Conservation (phyloP, 2,113 vertebrate species). For the Myotis yumanensis region DNA sequence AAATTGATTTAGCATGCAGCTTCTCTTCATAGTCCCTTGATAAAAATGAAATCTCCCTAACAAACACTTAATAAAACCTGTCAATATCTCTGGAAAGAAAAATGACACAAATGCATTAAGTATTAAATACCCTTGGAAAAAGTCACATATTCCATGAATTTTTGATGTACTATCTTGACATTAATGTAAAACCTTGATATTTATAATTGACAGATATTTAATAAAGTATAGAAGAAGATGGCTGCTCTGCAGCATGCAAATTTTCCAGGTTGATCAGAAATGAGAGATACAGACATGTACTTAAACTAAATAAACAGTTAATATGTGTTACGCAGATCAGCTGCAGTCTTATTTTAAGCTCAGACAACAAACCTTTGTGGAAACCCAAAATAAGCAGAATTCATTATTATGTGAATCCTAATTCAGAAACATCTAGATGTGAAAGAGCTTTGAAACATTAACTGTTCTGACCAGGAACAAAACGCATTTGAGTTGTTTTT, state of each 20-base stretch:
- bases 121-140: conserved; percentile 91
- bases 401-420: conserved; percentile 61
- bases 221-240: conserved; percentile 87
- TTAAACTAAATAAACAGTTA: conserved; percentile 82
- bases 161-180: conserved; percentile 93
- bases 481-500: not conserved
- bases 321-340: conserved; percentile 54
- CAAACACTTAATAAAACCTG: conserved; percentile 92
- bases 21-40: conserved; percentile 87
- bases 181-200: conserved; percentile 92
- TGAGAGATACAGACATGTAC: conserved; percentile 73
- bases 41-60: conserved; percentile 89
- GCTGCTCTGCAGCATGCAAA: conserved; percentile 83
- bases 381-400: conserved; percentile 73
- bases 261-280: conserved; percentile 80
- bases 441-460: conserved; percentile 68
- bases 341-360: conserved; percentile 76
- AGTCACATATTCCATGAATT: conserved; percentile 91
- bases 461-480: conserved; percentile 38
- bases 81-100: conserved; percentile 90
- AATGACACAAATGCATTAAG: conserved; percentile 92
- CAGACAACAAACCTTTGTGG: conserved; percentile 67
- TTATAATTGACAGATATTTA: conserved; percentile 92
- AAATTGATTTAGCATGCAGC: conserved; percentile 87
- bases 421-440: conserved; percentile 68